Evolutionary conservation across 2,888 invertebrate species (phyloP).

Genomic region (Brachyopa scutellaris): DNA sequence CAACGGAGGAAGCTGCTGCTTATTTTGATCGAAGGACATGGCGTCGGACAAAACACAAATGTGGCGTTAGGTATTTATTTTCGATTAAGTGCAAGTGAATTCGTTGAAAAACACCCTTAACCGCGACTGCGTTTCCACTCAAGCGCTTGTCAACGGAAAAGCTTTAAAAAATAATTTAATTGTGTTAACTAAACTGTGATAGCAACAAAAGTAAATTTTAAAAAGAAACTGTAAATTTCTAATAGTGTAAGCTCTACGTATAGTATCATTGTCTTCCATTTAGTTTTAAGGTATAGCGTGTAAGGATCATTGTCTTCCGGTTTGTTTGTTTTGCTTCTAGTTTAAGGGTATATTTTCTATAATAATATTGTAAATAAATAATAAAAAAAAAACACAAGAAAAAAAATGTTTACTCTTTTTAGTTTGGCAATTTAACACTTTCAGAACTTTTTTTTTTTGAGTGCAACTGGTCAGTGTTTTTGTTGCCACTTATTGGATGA

Average conservation of each 20-base stretch:
- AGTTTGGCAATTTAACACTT: neutral
- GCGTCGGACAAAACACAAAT: constrained; percentile 5
- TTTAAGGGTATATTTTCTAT: constrained; percentile 43
- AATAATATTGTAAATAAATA: constrained; percentile 61
- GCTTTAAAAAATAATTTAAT: constrained; percentile 54
- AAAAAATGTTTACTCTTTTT: constrained; percentile 9
- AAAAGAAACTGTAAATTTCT: constrained; percentile 2
- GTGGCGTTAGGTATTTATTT: constrained; percentile 7
- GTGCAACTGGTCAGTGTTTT: too few species aligned
- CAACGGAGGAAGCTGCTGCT: constrained; percentile 43
- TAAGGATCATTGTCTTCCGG: constrained; percentile 76
- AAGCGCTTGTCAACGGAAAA: constrained; percentile 39
- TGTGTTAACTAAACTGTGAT: constrained; percentile 64
- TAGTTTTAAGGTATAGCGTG: constrained; percentile 67
- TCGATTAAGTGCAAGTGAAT: constrained; percentile 11
- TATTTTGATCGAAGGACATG: constrained; percentile 43
- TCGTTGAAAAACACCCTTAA: constrained; percentile 55
- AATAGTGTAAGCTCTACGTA: neutral
- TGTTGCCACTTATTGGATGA: neutral
- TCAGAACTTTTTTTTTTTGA: too few species aligned
- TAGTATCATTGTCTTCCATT: constrained; percentile 70
- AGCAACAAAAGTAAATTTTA: constrained; percentile 52
- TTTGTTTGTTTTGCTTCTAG: constrained; percentile 76
- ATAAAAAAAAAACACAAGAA: constrained; percentile 38
- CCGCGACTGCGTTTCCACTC: constrained; percentile 8